These are phyloP conservation scores for Rhegmatorhina hoffmannsi DNA, from an alignment of 2,113 vertebrate genomes.

Conservation along the genomic window DNA sequence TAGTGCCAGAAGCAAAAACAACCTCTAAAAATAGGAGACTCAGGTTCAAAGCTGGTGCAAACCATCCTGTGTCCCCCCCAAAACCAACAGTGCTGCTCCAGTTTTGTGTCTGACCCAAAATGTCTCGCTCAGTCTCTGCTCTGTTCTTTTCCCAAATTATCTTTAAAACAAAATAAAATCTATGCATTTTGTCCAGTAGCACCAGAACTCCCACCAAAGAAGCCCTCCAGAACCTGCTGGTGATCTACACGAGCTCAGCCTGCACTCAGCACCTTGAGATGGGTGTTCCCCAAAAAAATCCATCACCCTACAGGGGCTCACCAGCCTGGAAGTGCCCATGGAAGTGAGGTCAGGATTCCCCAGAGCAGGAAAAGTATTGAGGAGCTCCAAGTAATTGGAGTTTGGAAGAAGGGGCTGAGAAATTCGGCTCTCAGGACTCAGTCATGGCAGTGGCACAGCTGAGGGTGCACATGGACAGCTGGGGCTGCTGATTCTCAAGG, in stretches of 20 bases:
- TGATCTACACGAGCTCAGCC: fast-evolving
- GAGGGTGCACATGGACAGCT: not conserved
- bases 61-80: not conserved
- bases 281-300: not conserved
- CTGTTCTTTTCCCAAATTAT: not conserved
- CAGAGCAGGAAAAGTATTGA: not conserved
- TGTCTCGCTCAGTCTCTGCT: not conserved
- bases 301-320: not conserved
- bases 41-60: not conserved
- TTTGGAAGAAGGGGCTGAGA: not conserved
- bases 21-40: constrained; percentile 25
- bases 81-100: not conserved
- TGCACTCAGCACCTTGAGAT: not conserved
- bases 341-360: not conserved
- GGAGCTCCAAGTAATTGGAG: not conserved
- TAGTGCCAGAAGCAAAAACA: not conserved
- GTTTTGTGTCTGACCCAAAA: not conserved
- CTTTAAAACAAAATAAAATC: not conserved
- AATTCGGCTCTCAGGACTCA: not conserved
- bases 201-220: not conserved
- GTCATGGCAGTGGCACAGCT: not conserved
- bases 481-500: not conserved
- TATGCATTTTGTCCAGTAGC: fast-evolving
- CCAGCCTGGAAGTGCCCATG: not conserved
- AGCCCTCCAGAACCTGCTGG: not conserved